Evolutionary conservation across 2,797 vertebrate genomes (phyloP).

Genomic region (Chelon labrosus): DNA sequence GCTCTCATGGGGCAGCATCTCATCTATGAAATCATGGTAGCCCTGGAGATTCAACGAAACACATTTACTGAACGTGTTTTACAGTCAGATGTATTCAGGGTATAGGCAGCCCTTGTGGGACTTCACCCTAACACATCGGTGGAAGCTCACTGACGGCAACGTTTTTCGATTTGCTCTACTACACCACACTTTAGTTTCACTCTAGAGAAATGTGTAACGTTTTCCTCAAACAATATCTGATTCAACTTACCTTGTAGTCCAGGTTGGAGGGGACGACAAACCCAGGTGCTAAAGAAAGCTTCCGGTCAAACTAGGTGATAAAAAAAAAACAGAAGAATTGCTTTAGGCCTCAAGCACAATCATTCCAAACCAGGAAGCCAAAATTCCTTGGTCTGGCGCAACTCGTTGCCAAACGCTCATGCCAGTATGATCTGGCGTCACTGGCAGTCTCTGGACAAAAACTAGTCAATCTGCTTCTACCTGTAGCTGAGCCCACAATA

Average conservation of each 20-base stretch:
- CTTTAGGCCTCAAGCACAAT: neutral
- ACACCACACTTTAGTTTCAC: neutral
- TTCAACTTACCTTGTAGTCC: conserved; percentile 81
- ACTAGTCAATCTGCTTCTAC: conserved; percentile 9
- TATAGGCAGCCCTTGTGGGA: neutral
- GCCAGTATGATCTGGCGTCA: neutral
- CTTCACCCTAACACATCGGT: neutral
- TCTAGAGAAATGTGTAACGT: neutral
- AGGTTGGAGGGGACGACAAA: conserved; percentile 86
- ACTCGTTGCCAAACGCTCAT: conserved; percentile 26
- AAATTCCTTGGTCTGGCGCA: neutral
- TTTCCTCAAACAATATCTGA: neutral
- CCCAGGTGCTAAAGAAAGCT: conserved; percentile 82
- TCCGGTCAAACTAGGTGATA: conserved; percentile 82
- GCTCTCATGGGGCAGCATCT: conserved; percentile 86
- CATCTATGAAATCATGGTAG: conserved; percentile 85
- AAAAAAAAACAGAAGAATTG: neutral
- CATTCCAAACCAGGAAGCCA: neutral
- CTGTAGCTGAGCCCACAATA: conserved; percentile 8
- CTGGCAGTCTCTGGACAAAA: conserved; percentile 5
- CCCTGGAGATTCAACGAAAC: conserved; percentile 65
- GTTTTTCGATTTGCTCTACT: neutral
- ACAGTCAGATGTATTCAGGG: neutral
- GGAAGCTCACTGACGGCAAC: neutral
- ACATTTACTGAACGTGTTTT: neutral